These are phyloP conservation scores for Catharus minimus DNA, from an alignment of 2,113 vertebrate genomes.

Conservation along the genomic window DNA sequence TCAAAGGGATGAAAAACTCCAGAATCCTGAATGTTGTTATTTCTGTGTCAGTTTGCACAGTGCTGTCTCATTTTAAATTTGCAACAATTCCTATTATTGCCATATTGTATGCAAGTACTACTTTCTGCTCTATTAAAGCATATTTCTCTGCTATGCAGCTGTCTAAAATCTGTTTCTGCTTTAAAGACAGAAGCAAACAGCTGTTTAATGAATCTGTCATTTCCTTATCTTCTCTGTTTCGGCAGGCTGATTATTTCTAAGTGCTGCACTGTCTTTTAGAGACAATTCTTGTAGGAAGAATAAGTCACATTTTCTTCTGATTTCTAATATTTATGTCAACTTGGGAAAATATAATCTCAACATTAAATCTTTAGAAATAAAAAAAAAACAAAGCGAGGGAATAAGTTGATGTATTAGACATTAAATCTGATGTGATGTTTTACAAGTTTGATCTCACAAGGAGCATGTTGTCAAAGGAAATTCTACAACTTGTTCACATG, in stretches of 20 bases:
- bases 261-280: constrained; percentile 14
- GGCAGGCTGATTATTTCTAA: constrained; percentile 38
- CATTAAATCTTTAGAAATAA: constrained; percentile 42
- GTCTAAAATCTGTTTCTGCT: constrained; percentile 29
- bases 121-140: constrained; percentile 4
- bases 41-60: neutral
- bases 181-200: constrained; percentile 56
- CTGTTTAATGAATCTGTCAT: constrained; percentile 62
- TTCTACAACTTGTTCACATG: constrained; percentile 52
- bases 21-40: neutral
- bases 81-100: neutral
- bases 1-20: neutral
- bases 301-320: constrained; percentile 41
- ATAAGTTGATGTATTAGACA: constrained; percentile 53
- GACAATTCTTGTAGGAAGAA: constrained; percentile 9
- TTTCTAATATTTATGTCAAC: constrained; percentile 61
- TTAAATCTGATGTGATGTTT: constrained; percentile 62
- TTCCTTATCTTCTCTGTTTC: constrained; percentile 16
- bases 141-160: constrained; percentile 26
- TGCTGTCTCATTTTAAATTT: constrained; percentile 33
- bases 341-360: constrained; percentile 48
- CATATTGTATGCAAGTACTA: neutral
- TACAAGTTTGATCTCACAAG: constrained; percentile 64
- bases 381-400: neutral
- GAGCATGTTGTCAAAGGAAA: constrained; percentile 60